Conservation (phyloP, 2,888 invertebrate species). For the Catocala nupta region DNA sequence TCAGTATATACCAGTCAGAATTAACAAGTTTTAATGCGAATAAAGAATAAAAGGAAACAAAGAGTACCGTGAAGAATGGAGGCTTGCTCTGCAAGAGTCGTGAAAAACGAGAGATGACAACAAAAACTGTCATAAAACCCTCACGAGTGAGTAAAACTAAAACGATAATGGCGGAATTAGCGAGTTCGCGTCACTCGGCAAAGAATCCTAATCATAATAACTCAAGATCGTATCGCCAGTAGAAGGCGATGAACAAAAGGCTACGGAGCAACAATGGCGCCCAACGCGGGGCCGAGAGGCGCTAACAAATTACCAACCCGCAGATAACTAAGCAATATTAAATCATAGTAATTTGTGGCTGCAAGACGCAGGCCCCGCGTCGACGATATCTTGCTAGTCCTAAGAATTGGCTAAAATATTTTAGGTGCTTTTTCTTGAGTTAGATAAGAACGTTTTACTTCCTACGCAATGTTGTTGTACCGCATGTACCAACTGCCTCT, state of each 20-base stretch:
- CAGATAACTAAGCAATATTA: constrained; percentile 87
- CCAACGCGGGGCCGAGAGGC: constrained; percentile 76
- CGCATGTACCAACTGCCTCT: no score
- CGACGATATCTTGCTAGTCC: constrained; percentile 71
- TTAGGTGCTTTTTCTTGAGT: constrained; percentile 62
- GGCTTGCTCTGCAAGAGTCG: constrained; percentile 30
- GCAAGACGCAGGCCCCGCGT: constrained; percentile 75
- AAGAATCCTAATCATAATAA: constrained; percentile 88
- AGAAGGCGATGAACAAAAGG: constrained; percentile 86
- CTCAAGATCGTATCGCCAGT: constrained; percentile 84
- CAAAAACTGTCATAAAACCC: constrained; percentile 59
- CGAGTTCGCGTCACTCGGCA: constrained; percentile 82
- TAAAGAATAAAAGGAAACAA: constrained; percentile 22
- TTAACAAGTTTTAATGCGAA: constrained; percentile 14
- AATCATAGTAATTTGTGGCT: constrained; percentile 87
- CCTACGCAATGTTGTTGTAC: no score
- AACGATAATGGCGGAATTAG: constrained; percentile 83
- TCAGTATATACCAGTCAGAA: constrained; percentile 1
- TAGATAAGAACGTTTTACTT: constrained; percentile 36
- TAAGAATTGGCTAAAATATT: constrained; percentile 61
- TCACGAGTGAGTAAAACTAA: constrained; percentile 70
- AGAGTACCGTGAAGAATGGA: constrained; percentile 34
- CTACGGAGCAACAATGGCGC: constrained; percentile 83
- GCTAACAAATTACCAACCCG: constrained; percentile 85
- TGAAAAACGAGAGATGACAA: constrained; percentile 42